phyloP scores from a whole-genome alignment of 2,888 invertebrate species.

The Scaptomyza flava region DNA sequence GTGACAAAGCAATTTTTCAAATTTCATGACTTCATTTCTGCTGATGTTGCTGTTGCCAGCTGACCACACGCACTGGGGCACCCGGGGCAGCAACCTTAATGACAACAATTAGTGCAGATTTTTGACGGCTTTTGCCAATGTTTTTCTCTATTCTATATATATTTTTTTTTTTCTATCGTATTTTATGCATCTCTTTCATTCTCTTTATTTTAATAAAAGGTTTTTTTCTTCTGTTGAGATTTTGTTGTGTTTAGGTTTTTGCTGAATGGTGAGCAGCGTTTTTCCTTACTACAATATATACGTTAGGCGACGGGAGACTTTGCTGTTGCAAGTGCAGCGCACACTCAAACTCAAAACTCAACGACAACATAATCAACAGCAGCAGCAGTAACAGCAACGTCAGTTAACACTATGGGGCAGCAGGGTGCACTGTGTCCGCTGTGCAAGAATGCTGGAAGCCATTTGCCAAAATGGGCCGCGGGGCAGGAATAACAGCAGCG shows the following conservation, averaged over 20 bases:
- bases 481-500: constrained; percentile 16
- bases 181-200: neutral
- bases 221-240: neutral
- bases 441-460: constrained; percentile 57
- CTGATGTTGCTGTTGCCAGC: constrained; percentile 13
- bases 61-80: constrained; percentile 52
- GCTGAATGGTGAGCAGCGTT: constrained; percentile 44
- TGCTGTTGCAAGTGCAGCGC: constrained; percentile 56
- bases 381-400: constrained; percentile 23
- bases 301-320: constrained; percentile 49
- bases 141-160: constrained; percentile 3
- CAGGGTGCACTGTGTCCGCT: constrained; percentile 63
- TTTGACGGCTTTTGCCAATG: constrained; percentile 16
- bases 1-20: constrained; percentile 41
- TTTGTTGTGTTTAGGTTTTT: constrained; percentile 3
- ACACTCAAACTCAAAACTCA: constrained; percentile 28
- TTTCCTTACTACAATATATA: constrained; percentile 10
- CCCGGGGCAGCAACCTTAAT: constrained; percentile 49
- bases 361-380: constrained; percentile 69
- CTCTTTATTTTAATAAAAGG: neutral
- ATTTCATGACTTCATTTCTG: constrained; percentile 33
- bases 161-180: neutral
- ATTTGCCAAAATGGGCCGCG: constrained; percentile 36
- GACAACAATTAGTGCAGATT: constrained; percentile 77
- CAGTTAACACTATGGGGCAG: constrained; percentile 36